phyloP scores from a whole-genome alignment of 1,140 invertebrate species.

The Vanessa tameamea region DNA sequence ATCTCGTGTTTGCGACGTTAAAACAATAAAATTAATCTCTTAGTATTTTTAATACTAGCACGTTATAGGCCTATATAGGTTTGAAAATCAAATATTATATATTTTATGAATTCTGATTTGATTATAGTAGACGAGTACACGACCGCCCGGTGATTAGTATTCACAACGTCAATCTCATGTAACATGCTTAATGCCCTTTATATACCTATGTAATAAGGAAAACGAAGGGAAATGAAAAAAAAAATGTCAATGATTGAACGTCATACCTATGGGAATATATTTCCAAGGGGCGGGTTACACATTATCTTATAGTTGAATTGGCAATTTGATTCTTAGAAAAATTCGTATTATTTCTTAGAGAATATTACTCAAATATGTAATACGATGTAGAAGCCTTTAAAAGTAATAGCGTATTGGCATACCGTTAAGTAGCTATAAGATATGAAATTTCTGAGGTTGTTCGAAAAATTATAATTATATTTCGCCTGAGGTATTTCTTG shows the following conservation, averaged over 20 bases:
- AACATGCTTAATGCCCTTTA: slow-evolving; percentile 24
- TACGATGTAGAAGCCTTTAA: slow-evolving; percentile 27
- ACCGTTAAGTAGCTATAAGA: slow-evolving; percentile 14
- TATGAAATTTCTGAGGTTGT: slow-evolving; percentile 7
- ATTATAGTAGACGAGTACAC: too few relatives aligned
- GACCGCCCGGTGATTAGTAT: neutral
- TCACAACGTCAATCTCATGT: neutral
- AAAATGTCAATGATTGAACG: slow-evolving; percentile 79
- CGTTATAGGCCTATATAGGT: too few relatives aligned
- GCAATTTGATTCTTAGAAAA: slow-evolving; percentile 57
- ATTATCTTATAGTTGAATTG: slow-evolving; percentile 63
- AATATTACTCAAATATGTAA: slow-evolving; percentile 32
- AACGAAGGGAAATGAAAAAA: slow-evolving; percentile 65
- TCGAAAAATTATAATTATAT: slow-evolving; percentile 11
- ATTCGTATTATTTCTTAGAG: slow-evolving; percentile 32
- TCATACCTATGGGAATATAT: slow-evolving; percentile 80
- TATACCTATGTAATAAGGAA: slow-evolving; percentile 51
- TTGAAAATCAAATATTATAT: too few relatives aligned
- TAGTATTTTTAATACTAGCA: too few relatives aligned
- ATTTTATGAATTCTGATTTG: too few relatives aligned
- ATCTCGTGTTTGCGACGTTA: too few relatives aligned
- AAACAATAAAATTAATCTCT: too few relatives aligned
- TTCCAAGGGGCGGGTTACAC: slow-evolving; percentile 51
- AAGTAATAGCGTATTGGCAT: slow-evolving; percentile 20
- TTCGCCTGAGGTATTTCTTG: neutral